Base-by-base conservation (phyloP, 2,888 invertebrate species). In the Terebella lapidaria region DNA sequence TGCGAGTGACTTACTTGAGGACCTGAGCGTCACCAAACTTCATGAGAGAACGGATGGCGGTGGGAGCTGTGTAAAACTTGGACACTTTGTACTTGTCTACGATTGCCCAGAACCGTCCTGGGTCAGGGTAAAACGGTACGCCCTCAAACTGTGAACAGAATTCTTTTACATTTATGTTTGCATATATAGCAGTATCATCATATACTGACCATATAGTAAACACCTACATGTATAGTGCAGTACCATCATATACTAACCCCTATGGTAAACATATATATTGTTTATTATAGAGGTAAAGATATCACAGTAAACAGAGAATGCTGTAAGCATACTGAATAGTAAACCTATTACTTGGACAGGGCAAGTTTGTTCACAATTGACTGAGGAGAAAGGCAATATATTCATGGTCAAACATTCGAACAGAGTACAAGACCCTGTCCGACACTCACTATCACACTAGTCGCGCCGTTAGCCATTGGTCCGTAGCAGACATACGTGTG, bases 11-110 rank as follows among this genome's bases (percentile, higher is more conserved):
- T n/a, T 35, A 85, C 84, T 87, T 90, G 68, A 86, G 87, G 1
- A 96, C 92, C 59, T 87, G 85, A 20, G 86, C 87, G 67, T 95
- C 92, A 0, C 94, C 94, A 74, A 89, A 93, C 78, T 94, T 94
- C 92, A 94, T 95, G 26, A 99, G 85, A 1, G 96, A 89, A 64
- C 99, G 85, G 64, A 99, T 92, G 20, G 96, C 97, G 2, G 99
- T 99, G 0, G 99, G 99, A 0, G 99, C 96, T 0, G 97, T 99
- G 83, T 99, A 99, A 82, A 99, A 94, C 82, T 95, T 95, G 54
- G 87, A 89, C 25, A 97, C 82, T 82, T 89, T 89, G 82, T 96
- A 96, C 78, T 96, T 95, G 73, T 93, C 90, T 62, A 94, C 85
- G 5, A 97, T 85, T 5, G 86, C 84, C 99, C 99, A 99, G 81